Base-by-base conservation (phyloP, 2,797 vertebrate genomes). In the Astyanax mexicanus region DNA sequence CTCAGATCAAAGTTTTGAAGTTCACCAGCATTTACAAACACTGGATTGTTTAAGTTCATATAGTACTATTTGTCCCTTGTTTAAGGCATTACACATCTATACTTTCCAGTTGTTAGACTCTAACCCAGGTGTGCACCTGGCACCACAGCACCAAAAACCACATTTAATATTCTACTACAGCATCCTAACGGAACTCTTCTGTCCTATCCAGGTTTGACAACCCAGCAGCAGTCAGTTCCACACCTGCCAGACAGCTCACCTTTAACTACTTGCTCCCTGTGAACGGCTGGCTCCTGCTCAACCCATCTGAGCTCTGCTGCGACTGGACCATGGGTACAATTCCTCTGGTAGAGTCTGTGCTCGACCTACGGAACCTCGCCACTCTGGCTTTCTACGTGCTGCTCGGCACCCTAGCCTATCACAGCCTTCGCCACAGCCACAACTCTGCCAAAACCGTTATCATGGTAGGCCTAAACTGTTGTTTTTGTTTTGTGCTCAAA, bases 251-350 rank as follows among this genome's bases (percentile, higher is more conserved):
- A 79, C 97, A 99, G 61, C 90, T 99, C 72, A 99, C 98, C 15
- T 99, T 99, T 89, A 99, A 98, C 93, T 99, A 98, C 89, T 94
- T 99, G 35, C 95, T 99, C 37, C 96, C 98, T 61, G 94, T 99
- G 72, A 99, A 99, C 71, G 96, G 95, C 0, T 99, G 98, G 98
- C 95, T 99, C 21, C 92, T 99, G 44, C 92, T 99, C 73, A 96
- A 98, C 78, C 98, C 98, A 1, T 98, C 97, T 0, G 96, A 98
- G 82, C 91, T 99, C 32, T 99, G 98, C 89, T 99, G 98, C 61
- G 98, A 99, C 86, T 99, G 98, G 98, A 99, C 98, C 19, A 99
- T 99, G 98, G 98, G 97, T 82, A 99, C 98, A 76, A 97, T 99
- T 83, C 97, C 98, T 37, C 89, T 99, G 6, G 95, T 99, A 85